A percentile compares a stretch with the other conserved stretches of the same genome.
phyloP scores from a whole-genome alignment of 2,888 invertebrate species.

The Aporophyla nigra region DNA sequence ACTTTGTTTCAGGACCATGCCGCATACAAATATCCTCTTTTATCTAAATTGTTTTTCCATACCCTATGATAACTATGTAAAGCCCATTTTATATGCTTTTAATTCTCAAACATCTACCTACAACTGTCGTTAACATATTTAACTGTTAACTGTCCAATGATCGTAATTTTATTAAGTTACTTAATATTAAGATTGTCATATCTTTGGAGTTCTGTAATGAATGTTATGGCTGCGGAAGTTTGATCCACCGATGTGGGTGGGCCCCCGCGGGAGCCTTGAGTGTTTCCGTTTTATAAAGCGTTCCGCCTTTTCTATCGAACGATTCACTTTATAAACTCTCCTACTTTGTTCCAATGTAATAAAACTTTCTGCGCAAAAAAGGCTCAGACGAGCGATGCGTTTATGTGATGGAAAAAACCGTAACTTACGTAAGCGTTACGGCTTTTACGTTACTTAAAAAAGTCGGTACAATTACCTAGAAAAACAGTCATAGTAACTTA shows the following conservation, averaged over 20 bases:
- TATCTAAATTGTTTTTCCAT: neutral
- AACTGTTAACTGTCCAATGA: conserved; percentile 48
- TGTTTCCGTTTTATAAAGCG: conserved; percentile 62
- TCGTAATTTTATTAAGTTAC: conserved; percentile 58
- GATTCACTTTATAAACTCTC: conserved; percentile 33
- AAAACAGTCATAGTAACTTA: no score
- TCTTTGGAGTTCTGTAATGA: conserved; percentile 55
- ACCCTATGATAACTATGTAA: conserved; percentile 6
- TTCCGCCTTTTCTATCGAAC: conserved; percentile 49
- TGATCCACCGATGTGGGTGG: conserved; percentile 62
- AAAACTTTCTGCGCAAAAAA: conserved; percentile 5
- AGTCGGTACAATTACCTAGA: no score
- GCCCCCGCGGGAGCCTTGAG: conserved; percentile 42
- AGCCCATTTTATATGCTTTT: conserved; percentile 5
- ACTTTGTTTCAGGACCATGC: neutral
- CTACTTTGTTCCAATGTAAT: conserved; percentile 11
- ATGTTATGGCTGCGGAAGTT: conserved; percentile 61
- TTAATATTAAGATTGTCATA: conserved; percentile 57
- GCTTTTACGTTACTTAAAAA: no score
- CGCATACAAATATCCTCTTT: neutral
- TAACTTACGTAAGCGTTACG: no score
- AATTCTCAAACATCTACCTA: conserved; percentile 23
- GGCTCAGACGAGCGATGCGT: neutral
- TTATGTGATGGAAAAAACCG: no score
- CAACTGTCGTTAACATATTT: conserved; percentile 40